Conservation (phyloP, 1,140 invertebrate genomes). For the Acromyrmex heyeri region DNA sequence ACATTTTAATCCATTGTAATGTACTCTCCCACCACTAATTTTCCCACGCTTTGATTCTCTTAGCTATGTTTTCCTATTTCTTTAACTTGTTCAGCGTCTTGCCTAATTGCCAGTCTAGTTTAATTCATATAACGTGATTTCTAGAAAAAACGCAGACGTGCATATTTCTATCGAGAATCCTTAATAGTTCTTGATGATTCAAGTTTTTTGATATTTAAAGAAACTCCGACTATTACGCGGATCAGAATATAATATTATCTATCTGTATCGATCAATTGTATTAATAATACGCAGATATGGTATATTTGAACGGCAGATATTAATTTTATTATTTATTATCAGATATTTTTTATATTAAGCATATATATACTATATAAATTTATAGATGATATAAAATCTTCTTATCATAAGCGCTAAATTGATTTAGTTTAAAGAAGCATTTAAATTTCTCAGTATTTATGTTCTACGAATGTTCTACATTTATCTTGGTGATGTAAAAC, state of each 20-base stretch:
- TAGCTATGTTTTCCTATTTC: conserved; percentile 69
- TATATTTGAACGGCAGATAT: background rate
- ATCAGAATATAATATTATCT: background rate
- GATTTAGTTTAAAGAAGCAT: conserved; percentile 10
- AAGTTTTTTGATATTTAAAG: conserved; percentile 18
- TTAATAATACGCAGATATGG: background rate
- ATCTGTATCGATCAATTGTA: conserved; percentile 15
- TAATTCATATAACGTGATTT: conserved; percentile 56
- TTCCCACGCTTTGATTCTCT: conserved; percentile 79
- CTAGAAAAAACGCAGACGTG: conserved; percentile 51
- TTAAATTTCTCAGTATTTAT: background rate
- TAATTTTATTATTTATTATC: background rate
- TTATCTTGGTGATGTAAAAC: background rate
- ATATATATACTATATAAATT: background rate
- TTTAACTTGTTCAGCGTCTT: conserved; percentile 70
- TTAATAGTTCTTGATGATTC: background rate
- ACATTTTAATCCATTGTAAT: conserved; percentile 46
- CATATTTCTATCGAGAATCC: conserved; percentile 42
- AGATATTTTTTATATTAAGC: conserved; percentile 8
- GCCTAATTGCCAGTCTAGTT: conserved; percentile 71
- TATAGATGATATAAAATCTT: background rate
- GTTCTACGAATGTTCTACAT: background rate
- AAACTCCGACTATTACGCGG: conserved; percentile 1
- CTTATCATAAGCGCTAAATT: background rate
- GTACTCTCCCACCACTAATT: conserved; percentile 77